Base-by-base conservation (phyloP, 2,888 invertebrate species). In the Nasonia oneida region DNA sequence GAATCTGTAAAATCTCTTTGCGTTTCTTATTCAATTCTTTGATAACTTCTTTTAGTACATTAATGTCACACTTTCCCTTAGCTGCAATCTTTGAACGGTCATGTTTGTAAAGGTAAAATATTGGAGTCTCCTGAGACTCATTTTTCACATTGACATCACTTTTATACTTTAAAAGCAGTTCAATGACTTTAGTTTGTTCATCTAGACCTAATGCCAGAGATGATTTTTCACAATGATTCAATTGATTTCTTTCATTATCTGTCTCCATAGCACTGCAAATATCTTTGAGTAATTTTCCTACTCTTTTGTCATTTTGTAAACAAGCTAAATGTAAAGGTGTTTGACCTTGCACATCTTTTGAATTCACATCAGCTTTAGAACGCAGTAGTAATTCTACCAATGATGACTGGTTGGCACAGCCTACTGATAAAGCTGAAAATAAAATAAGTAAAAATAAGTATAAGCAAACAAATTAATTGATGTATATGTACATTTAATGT, bases 301-400 rank as follows among this genome's bases (percentile, higher is more conserved):
- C 78, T 74, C 81, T 81, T 14, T 67, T 12, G 37, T 80, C 73
- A 33, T 10, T 77, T 70, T 80, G 85, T 18, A 81, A 37, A 73
- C 87, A 85, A 18, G 83, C 83, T 42, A 85, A 73, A 80, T 87
- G 87, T 23, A 85, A 12, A 42, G 87, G 83, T 23, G 79, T 85
- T 84, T 81, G 73, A n/a, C 81, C 85, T 74, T 77, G 77, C 2
- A 23, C 14, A 74, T 87, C 81, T 73, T 53, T 73, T 23, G 57
- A 67, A 81, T 82, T 77, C 50, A 85, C 77, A 83, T 85, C 78
- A 42, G 83, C 83, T 77, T 73, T 78, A 77, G 57, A 12, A 6
- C 14, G n/a, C 64, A 87, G 64, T 33, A 87, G 67, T 37, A 84
- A 73, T 57, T 85, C 78, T 37, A 87, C 67, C 8, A 85, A 6